Evolutionary conservation across 2,113 vertebrate genomes (phyloP).

Genomic region (Chiloscyllium plagiosum): DNA sequence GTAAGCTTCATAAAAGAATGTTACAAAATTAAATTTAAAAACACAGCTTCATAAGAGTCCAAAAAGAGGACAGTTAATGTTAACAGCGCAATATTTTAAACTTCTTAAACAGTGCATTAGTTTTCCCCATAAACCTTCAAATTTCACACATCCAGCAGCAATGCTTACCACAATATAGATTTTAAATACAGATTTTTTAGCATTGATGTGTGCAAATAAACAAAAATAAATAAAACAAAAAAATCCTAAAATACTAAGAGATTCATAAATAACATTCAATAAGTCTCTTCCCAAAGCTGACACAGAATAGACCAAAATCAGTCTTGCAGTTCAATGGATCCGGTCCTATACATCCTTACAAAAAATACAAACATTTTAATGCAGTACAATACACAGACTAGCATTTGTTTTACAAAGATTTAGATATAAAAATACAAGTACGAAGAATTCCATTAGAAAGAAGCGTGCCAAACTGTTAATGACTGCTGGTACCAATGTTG

Average conservation of each 20-base stretch:
- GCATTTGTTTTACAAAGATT: constrained; percentile 89
- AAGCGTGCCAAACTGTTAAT: constrained; percentile 72
- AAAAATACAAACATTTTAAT: constrained; percentile 67
- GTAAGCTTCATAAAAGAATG: constrained; percentile 78
- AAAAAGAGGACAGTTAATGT: constrained; percentile 58
- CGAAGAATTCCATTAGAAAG: constrained; percentile 83
- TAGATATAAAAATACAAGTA: constrained; percentile 97
- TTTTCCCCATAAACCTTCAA: constrained; percentile 58
- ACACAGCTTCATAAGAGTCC: constrained; percentile 62
- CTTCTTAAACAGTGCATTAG: constrained; percentile 73
- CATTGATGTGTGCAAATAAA: constrained; percentile 75
- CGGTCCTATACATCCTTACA: constrained; percentile 53
- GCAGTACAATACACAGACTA: constrained; percentile 72
- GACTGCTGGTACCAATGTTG: constrained; percentile 67
- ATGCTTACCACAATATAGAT: constrained; percentile 76
- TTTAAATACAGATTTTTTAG: constrained; percentile 70
- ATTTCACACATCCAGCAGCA: constrained; percentile 72
- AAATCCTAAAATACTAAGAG: not conserved
- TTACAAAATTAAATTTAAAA: constrained; percentile 76
- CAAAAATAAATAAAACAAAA: constrained; percentile 47
- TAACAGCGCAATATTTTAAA: constrained; percentile 51
- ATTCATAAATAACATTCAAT: constrained; percentile 56
- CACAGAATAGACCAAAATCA: constrained; percentile 54
- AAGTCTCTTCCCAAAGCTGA: constrained; percentile 63
- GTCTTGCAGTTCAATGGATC: constrained; percentile 48